Evolutionary conservation across 2,113 vertebrate species (phyloP).

Genomic region (Cynocephalus volans): DNA sequence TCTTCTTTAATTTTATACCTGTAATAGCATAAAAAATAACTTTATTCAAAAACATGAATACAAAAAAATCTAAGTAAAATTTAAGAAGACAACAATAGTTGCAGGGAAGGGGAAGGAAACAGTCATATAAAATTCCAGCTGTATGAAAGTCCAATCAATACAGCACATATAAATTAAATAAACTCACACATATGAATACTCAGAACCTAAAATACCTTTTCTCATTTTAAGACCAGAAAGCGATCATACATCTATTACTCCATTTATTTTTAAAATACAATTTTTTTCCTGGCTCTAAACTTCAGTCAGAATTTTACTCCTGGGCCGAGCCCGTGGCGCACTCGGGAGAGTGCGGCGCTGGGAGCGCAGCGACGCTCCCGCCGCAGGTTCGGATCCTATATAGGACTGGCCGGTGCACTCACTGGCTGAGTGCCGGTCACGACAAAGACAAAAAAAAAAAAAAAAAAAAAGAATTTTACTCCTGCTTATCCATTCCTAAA

Average conservation of each 20-base stretch:
- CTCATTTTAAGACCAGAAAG: slow-evolving; percentile 47
- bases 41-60: slow-evolving; percentile 68
- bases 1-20: slow-evolving; percentile 89
- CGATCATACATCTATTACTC: not conserved
- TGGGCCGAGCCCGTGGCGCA: too few relatives aligned
- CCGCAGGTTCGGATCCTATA: too few relatives aligned
- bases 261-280: slow-evolving; percentile 40
- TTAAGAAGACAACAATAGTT: slow-evolving; percentile 24
- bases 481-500: not conserved
- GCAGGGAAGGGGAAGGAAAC: not conserved
- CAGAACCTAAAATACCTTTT: slow-evolving; percentile 35
- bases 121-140: too few relatives aligned
- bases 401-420: too few relatives aligned
- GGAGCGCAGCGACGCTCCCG: too few relatives aligned
- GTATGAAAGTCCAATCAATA: slow-evolving; percentile 35
- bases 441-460: too few relatives aligned
- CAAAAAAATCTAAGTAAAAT: slow-evolving; percentile 43
- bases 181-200: not conserved
- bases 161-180: slow-evolving; percentile 42
- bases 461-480: not conserved
- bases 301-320: not conserved
- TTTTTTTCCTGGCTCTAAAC: slow-evolving; percentile 16
- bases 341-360: too few relatives aligned
- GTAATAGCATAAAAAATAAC: slow-evolving; percentile 70
- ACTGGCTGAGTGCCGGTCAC: too few relatives aligned